Evolutionary conservation across 30 jellyfish, hydroid and myxozoan species (phyloP), one percentile per base, ranked within the genome.

Genomic region (Aurelia coerulea): DNA sequence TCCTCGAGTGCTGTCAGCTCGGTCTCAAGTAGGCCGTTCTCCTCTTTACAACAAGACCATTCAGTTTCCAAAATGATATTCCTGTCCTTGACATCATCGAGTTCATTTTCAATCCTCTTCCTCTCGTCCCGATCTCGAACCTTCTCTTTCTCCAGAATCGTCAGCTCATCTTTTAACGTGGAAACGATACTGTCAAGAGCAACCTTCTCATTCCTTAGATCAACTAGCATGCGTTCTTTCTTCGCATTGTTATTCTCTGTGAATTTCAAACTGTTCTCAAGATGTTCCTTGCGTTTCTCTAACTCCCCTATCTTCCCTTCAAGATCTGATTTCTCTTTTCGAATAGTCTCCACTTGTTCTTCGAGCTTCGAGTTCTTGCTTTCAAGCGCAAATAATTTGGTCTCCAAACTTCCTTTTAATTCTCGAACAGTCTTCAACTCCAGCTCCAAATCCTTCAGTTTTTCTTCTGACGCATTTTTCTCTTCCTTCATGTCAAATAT

Each of bases 1-100:
- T 95, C 99, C 69, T 95, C 99, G 31, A 95, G 78, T 1, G 99
- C 99, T 39, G 96, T 95, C 74, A 95, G 90, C 75, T 95, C 99
- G 18, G 97, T 95, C 70, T 95, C 99, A 59, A 95, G 86, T 72
- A 95, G 78, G 54, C 99, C 97, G 60, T 95, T 95, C 76, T 95
- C 99, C 67, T 95, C 99, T 65, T 90, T 87, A 66, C 99, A 95
- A 73, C 99, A 95, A 39, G 99, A 95, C 99, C 99, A 95, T 39
- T 95, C 99, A 35, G 99, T 95, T 68, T 95, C 99, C 33, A 95
- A 78, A 54, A 95, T 95, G 46, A 95, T 95, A 88, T 95, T 95
- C 67, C 99, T 83, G 79, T 95, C 99, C 68, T 80, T 79, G 52
- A 95, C 97, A 74, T 95, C 99, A 77, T 95, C 99, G 41, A 95